Conservation (phyloP, 1,140 invertebrate genomes). For the Nasonia longicornis region DNA sequence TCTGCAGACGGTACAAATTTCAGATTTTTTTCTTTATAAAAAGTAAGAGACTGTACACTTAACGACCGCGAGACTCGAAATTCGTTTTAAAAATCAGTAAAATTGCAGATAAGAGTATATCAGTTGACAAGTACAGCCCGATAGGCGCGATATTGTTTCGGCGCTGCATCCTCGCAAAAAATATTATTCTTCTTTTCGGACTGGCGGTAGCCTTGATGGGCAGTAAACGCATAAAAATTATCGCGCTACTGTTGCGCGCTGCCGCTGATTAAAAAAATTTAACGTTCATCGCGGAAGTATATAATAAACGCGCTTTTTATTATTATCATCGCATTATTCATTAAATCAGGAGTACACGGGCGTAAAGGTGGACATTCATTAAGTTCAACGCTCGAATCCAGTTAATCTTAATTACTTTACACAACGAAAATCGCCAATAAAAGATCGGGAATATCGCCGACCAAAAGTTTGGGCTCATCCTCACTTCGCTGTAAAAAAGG, state of each 20-base stretch:
- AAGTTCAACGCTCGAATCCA: neutral
- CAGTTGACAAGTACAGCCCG: no score
- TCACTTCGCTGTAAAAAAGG: neutral
- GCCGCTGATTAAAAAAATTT: constrained; percentile 15
- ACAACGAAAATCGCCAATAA: neutral
- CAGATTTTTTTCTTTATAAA: no score
- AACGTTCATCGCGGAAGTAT: constrained; percentile 2
- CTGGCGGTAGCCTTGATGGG: neutral
- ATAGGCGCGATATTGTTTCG: constrained; percentile 3
- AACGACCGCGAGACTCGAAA: neutral
- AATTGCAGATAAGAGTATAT: neutral
- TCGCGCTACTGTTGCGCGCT: constrained; percentile 10
- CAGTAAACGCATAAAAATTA: constrained; percentile 29
- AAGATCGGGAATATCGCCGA: neutral
- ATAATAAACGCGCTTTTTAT: constrained; percentile 5
- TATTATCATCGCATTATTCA: constrained; percentile 22
- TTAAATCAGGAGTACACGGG: constrained; percentile 14
- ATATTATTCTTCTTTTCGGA: neutral
- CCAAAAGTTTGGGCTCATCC: neutral
- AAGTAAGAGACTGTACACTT: no score
- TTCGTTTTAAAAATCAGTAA: no score
- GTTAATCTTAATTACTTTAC: constrained; percentile 30
- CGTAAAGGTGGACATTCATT: constrained; percentile 21
- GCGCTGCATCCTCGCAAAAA: neutral
- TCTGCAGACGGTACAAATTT: no score